Evolutionary conservation across 2,113 vertebrate species (phyloP).

Genomic region (Panthera leo): DNA sequence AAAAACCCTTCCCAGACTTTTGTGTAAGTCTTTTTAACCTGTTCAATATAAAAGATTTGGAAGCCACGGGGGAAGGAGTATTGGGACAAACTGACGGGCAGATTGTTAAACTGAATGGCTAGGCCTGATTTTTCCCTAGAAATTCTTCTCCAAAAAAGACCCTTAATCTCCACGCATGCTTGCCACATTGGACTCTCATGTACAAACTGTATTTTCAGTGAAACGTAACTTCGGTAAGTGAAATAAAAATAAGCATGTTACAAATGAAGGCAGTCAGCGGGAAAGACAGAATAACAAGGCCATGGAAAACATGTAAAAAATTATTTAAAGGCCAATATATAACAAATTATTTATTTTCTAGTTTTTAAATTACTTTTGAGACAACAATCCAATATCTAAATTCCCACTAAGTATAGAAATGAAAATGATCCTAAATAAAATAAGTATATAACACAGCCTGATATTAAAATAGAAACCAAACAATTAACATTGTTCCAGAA

Average conservation of each 20-base stretch:
- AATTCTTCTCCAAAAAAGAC: background rate
- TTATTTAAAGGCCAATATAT: background rate
- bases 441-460: background rate
- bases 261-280: background rate
- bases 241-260: background rate
- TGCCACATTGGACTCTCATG: background rate
- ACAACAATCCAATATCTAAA: background rate
- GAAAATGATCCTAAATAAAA: slow-evolving; percentile 29
- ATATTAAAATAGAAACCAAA: slow-evolving; percentile 34
- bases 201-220: background rate
- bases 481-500: slow-evolving; percentile 24
- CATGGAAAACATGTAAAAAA: background rate
- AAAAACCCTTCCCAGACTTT: background rate
- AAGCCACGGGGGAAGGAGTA: too few relatives aligned
- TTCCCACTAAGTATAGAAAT: background rate
- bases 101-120: background rate
- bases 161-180: rapidly evolving
- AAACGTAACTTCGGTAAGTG: background rate
- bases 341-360: background rate
- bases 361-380: background rate
- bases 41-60: background rate
- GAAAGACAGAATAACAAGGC: background rate
- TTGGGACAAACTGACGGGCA: background rate
- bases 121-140: background rate
- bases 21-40: background rate